phyloP scores from a whole-genome alignment of 2,113 vertebrate species.

The Orthochromis malagaraziensis region DNA sequence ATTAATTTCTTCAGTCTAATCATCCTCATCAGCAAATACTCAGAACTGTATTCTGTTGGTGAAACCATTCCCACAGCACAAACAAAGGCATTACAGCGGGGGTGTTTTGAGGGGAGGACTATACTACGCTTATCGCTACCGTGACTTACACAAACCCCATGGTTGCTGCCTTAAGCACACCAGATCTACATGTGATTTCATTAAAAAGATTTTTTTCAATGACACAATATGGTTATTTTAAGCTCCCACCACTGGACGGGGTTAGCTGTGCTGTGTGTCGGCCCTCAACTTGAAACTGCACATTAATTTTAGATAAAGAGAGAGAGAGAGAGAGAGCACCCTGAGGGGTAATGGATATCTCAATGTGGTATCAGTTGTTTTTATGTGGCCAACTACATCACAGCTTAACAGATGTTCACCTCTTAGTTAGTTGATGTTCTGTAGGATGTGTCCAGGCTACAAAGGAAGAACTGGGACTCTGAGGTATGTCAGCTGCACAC shows the following conservation, averaged over 20 bases:
- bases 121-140: not conserved
- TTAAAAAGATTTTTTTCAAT: not conserved
- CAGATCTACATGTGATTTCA: conserved; percentile 42
- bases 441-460: not conserved
- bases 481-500: conserved; percentile 17
- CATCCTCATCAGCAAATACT: conserved; percentile 46
- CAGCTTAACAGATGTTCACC: conserved; percentile 21
- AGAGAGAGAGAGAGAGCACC: not conserved
- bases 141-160: conserved; percentile 38
- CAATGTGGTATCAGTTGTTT: conserved; percentile 31
- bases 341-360: conserved; percentile 9
- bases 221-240: conserved; percentile 16
- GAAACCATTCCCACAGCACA: conserved; percentile 7
- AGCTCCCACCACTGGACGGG: not conserved
- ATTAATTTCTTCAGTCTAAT: conserved; percentile 47
- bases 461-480: not conserved
- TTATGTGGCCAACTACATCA: conserved; percentile 37
- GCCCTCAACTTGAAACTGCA: conserved; percentile 1
- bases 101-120: not conserved
- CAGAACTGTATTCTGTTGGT: not conserved
- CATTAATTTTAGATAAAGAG: conserved; percentile 26
- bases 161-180: conserved; percentile 4
- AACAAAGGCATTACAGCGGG: conserved; percentile 5
- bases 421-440: not conserved
- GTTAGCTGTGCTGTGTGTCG: not conserved